Evolutionary conservation across 2,113 vertebrate species (phyloP).

Genomic region (Puma concolor): DNA sequence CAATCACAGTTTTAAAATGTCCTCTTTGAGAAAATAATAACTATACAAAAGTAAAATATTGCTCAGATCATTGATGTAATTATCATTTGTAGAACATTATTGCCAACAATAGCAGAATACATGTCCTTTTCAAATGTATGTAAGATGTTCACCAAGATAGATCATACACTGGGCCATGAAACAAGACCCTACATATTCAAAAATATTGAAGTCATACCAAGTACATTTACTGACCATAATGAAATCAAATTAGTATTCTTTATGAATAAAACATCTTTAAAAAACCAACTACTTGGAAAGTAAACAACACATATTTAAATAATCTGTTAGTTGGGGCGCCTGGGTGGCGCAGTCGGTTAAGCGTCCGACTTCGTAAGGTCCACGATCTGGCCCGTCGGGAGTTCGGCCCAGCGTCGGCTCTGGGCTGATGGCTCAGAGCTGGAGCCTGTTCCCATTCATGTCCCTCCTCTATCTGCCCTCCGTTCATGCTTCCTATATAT

Average conservation of each 20-base stretch:
- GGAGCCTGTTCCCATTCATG: too few relatives aligned
- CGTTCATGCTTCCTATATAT: too few relatives aligned
- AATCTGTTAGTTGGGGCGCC: not conserved
- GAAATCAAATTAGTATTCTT: not conserved
- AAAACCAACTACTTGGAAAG: not conserved
- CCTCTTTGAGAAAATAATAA: not conserved
- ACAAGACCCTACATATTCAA: not conserved
- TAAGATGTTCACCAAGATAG: not conserved
- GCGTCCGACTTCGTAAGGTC: too few relatives aligned
- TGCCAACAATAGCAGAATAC: not conserved
- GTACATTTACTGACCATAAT: not conserved
- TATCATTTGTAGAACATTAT: not conserved
- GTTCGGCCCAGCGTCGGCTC: too few relatives aligned
- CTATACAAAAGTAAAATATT: not conserved
- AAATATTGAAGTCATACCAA: not conserved
- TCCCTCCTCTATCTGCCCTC: too few relatives aligned
- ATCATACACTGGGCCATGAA: not conserved
- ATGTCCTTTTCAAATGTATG: not conserved
- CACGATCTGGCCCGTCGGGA: too few relatives aligned
- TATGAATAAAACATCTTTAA: not conserved
- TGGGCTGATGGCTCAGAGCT: too few relatives aligned
- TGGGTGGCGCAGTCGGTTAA: too few relatives aligned
- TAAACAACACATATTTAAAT: not conserved
- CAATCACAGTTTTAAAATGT: not conserved
- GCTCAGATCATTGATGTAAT: not conserved